Percentiles rank a stretch among this genome's conserved stretches.
These are phyloP conservation scores for Montifringilla adamsi DNA, from an alignment of 2,113 vertebrate species.

Conservation along the genomic window DNA sequence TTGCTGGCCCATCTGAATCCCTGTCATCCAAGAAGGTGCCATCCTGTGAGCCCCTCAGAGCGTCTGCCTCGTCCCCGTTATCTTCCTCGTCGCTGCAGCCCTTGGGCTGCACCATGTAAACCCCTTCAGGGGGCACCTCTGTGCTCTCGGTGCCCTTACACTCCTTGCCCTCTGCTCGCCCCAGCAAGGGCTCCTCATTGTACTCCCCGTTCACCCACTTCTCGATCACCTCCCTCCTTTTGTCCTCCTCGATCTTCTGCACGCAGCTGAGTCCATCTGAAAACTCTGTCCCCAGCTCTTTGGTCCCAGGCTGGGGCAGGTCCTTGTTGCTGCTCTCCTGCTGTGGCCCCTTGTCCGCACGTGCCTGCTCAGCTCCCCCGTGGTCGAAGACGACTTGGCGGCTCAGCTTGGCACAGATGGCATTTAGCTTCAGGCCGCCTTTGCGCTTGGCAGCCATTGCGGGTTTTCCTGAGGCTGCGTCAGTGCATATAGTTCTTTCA, in stretches of 20 bases:
- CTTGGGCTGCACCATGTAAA: slow-evolving; percentile 98
- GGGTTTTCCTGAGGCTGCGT: slow-evolving; percentile 94
- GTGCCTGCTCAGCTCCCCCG: slow-evolving; percentile 79
- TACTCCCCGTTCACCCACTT: slow-evolving; percentile 99
- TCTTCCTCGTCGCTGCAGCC: slow-evolving; percentile 97
- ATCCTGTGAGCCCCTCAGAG: slow-evolving; percentile 73
- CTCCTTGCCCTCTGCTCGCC: slow-evolving; percentile 63
- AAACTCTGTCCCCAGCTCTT: slow-evolving; percentile 74
- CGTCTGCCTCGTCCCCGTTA: slow-evolving; percentile 76
- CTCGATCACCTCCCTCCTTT: slow-evolving; percentile 95
- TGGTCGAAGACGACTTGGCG: slow-evolving; percentile 94
- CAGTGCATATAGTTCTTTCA: slow-evolving; percentile 98
- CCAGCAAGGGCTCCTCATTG: slow-evolving; percentile 80
- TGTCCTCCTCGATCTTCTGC: slow-evolving; percentile 91
- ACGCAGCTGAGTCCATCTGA: slow-evolving; percentile 74
- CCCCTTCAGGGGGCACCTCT: slow-evolving; percentile 88
- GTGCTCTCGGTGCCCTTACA: slow-evolving; percentile 68
- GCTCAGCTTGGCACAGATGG: slow-evolving; percentile 99
- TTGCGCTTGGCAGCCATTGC: slow-evolving; percentile 99
- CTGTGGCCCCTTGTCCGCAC: slow-evolving; percentile 77
- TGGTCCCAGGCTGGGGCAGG: slow-evolving; percentile 79
- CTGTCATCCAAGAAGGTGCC: slow-evolving; percentile 79
- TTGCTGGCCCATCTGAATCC: slow-evolving; percentile 79
- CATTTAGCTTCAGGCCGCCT: slow-evolving; percentile 99
- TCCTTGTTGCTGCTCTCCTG: slow-evolving; percentile 81